Evolutionary conservation across 2,888 invertebrate genomes (phyloP).

Genomic region (Exocentrus adspersus): DNA sequence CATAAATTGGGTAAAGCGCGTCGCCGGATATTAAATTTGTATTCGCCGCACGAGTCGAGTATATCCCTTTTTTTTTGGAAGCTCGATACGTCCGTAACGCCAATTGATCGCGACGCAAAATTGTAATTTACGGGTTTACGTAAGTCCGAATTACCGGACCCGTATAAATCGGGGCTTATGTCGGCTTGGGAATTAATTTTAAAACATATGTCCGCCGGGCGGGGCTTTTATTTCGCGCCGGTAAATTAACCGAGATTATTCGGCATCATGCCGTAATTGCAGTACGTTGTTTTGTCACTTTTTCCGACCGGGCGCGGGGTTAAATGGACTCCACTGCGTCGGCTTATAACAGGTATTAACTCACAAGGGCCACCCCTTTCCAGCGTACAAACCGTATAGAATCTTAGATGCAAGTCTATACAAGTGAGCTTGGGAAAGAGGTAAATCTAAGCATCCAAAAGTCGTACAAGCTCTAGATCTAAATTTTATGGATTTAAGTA

Average conservation of each 20-base stretch:
- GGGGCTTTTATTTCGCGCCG: background rate
- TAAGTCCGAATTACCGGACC: constrained; percentile 3
- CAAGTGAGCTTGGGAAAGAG: too few species aligned
- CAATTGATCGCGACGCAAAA: constrained; percentile 1
- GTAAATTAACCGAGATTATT: constrained; percentile 34
- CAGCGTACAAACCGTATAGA: too few species aligned
- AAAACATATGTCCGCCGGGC: background rate
- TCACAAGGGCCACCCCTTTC: too few species aligned
- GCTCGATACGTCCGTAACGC: background rate
- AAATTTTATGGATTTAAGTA: too few species aligned
- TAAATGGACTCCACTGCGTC: background rate
- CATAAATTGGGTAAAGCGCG: constrained; percentile 39
- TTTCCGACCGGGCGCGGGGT: too few species aligned
- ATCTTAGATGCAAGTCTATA: too few species aligned
- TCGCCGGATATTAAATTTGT: constrained; percentile 38
- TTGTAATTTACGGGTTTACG: constrained; percentile 5
- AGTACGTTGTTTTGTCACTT: background rate
- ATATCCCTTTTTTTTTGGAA: background rate
- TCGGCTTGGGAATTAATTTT: constrained; percentile 2
- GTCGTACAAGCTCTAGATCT: too few species aligned
- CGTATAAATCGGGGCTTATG: constrained; percentile 8
- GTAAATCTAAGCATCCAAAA: too few species aligned
- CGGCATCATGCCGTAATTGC: constrained; percentile 11
- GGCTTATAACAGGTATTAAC: background rate
- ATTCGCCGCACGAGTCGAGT: constrained; percentile 27